phyloP scores from a whole-genome alignment of 1,140 invertebrate species.

The Drosophila takahashii region DNA sequence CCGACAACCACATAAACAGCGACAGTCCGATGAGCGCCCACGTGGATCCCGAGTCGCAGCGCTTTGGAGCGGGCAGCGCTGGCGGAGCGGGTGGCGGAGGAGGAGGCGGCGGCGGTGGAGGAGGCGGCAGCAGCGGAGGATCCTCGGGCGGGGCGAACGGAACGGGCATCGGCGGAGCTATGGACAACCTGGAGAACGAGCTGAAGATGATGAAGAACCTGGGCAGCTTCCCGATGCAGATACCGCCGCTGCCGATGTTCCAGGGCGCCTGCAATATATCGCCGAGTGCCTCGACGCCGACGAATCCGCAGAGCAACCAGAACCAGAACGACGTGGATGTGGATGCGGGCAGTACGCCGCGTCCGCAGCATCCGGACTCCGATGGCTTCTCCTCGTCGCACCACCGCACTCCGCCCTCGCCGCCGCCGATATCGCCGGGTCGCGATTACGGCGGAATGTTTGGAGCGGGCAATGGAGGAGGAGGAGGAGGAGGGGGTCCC shows the following conservation, averaged over 20 bases:
- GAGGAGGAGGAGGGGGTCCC: slow-evolving; percentile 52
- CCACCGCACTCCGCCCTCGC: slow-evolving; percentile 80
- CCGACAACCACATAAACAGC: slow-evolving; percentile 80
- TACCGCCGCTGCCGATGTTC: slow-evolving; percentile 83
- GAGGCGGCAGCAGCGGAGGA: slow-evolving; percentile 16
- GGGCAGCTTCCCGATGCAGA: slow-evolving; percentile 83
- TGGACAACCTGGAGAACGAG: slow-evolving; percentile 82
- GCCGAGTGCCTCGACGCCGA: slow-evolving; percentile 76
- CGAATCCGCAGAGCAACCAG: slow-evolving; percentile 81
- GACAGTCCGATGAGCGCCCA: slow-evolving; percentile 82
- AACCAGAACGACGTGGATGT: slow-evolving; percentile 84
- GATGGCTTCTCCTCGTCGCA: slow-evolving; percentile 79
- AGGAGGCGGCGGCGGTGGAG: slow-evolving; percentile 41
- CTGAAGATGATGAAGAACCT: slow-evolving; percentile 84
- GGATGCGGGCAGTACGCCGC: slow-evolving; percentile 78
- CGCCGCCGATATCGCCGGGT: slow-evolving; percentile 80
- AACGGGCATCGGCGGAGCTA: slow-evolving; percentile 49
- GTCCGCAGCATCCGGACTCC: slow-evolving; percentile 74
- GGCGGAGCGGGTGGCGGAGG: slow-evolving; percentile 43
- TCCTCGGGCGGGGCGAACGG: slow-evolving; percentile 41
- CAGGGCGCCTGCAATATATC: slow-evolving; percentile 80
- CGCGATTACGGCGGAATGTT: slow-evolving; percentile 80
- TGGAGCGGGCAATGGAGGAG: slow-evolving; percentile 49
- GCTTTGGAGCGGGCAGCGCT: slow-evolving; percentile 55
- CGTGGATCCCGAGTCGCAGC: slow-evolving; percentile 73